A percentile compares a stretch with the other conserved stretches of the same genome.
phyloP scores from a whole-genome alignment of 2,888 invertebrate species.

The Amblyjoppa proteus region DNA sequence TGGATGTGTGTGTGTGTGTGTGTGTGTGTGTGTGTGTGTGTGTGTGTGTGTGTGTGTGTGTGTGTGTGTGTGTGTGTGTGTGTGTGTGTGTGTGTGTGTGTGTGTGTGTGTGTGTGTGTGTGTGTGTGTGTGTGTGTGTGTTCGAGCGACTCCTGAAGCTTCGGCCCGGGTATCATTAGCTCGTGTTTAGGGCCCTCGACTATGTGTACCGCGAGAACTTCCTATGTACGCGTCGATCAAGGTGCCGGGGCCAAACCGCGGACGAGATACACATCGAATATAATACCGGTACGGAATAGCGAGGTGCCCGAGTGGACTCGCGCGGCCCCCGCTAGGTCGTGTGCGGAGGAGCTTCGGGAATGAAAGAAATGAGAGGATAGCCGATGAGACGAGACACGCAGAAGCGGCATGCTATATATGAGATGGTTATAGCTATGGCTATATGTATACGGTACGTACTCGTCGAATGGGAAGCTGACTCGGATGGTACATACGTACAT shows the following conservation, averaged over 20 bases:
- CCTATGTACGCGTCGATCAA: slow-evolving; percentile 29
- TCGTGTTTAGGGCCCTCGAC: slow-evolving; percentile 58
- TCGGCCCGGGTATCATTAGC: slow-evolving; percentile 61
- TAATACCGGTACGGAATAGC: slow-evolving; percentile 29
- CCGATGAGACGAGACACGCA: slow-evolving; percentile 65
- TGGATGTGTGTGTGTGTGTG: neutral
- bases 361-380: slow-evolving; percentile 56
- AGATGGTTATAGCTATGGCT: slow-evolving; percentile 13
- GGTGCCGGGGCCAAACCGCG: slow-evolving; percentile 24
- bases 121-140: neutral
- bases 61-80: neutral
- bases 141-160: neutral
- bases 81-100: neutral
- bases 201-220: slow-evolving; percentile 19
- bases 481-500: slow-evolving; percentile 23
- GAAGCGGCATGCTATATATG: slow-evolving; percentile 37
- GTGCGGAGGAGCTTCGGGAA: slow-evolving; percentile 49
- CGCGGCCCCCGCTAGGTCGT: slow-evolving; percentile 33
- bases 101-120: neutral
- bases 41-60: neutral
- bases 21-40: neutral
- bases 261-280: slow-evolving; percentile 45
- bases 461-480: slow-evolving; percentile 43
- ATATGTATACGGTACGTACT: slow-evolving; percentile 13
- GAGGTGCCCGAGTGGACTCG: slow-evolving; percentile 57